These are phyloP conservation scores for Neoseiulus cucumeris DNA, from an alignment of 1,140 invertebrate genomes.

Conservation along the genomic window DNA sequence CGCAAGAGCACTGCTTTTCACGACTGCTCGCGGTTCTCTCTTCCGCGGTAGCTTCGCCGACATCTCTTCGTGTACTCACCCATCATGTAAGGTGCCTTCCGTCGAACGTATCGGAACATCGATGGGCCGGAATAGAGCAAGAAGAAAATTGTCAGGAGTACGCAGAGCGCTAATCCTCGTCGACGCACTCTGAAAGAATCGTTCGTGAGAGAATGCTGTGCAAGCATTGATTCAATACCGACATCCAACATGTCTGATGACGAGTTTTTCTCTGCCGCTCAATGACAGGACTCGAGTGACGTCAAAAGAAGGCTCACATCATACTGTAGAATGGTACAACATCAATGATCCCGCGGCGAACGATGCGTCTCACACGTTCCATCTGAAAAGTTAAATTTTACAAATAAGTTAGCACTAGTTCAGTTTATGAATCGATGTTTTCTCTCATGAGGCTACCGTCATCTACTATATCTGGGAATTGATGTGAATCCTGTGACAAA, in stretches of 20 bases:
- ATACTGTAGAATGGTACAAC: conserved; percentile 1
- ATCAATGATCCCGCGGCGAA: background rate
- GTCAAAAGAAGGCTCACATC: background rate
- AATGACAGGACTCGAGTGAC: too few species aligned
- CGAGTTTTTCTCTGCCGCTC: too few species aligned
- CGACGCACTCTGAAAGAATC: background rate
- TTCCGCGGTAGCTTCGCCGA: background rate
- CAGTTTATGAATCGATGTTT: too few species aligned
- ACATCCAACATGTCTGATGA: too few species aligned
- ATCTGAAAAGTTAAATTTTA: background rate
- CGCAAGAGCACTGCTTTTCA: too few species aligned
- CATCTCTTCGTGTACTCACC: conserved; percentile 12
- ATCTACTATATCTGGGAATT: too few species aligned
- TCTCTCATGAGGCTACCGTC: too few species aligned
- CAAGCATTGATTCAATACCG: too few species aligned
- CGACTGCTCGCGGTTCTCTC: background rate
- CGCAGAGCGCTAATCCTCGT: background rate
- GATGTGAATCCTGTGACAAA: too few species aligned
- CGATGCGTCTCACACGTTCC: background rate
- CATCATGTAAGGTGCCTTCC: conserved; percentile 19
- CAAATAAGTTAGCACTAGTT: too few species aligned
- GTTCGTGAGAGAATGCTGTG: too few species aligned
- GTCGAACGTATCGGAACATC: conserved; percentile 36
- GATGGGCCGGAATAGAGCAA: conserved; percentile 42
- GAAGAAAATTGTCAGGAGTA: conserved; percentile 21